A percentile compares a stretch with the other conserved stretches of the same genome.
phyloP scores from a whole-genome alignment of 2,113 vertebrate genomes.

The Dasyprocta punctata region DNA sequence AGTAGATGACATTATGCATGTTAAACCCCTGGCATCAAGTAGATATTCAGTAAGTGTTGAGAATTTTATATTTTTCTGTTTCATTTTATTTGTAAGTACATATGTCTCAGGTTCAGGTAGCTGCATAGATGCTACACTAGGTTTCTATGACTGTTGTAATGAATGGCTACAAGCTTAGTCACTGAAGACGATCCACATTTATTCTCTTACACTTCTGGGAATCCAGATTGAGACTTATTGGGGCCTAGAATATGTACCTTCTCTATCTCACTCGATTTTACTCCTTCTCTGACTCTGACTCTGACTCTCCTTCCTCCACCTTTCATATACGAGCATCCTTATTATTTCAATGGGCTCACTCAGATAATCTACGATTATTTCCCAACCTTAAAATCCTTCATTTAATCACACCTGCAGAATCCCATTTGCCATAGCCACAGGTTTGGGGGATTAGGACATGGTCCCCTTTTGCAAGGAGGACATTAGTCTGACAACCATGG shows the following conservation, averaged over 20 bases:
- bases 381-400: background rate
- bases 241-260: background rate
- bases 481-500: background rate
- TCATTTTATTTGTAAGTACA: background rate
- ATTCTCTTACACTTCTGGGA: background rate
- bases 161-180: background rate
- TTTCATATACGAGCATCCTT: background rate
- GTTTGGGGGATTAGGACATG: background rate
- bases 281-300: background rate
- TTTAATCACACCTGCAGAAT: background rate
- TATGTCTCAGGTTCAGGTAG: background rate
- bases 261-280: background rate
- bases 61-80: background rate
- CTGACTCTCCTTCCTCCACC: background rate
- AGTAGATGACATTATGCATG: background rate
- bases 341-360: background rate
- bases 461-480: background rate
- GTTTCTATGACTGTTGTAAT: background rate
- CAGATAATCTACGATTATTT: background rate
- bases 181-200: background rate
- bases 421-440: background rate
- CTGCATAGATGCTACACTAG: background rate
- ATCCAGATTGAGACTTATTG: background rate
- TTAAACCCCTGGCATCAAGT: background rate
- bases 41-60: background rate